A percentile compares a stretch with the other conserved stretches of the same genome.
These are phyloP conservation scores for Hylomyscus alleni DNA, from an alignment of 2,797 vertebrate species.

Conservation along the genomic window DNA sequence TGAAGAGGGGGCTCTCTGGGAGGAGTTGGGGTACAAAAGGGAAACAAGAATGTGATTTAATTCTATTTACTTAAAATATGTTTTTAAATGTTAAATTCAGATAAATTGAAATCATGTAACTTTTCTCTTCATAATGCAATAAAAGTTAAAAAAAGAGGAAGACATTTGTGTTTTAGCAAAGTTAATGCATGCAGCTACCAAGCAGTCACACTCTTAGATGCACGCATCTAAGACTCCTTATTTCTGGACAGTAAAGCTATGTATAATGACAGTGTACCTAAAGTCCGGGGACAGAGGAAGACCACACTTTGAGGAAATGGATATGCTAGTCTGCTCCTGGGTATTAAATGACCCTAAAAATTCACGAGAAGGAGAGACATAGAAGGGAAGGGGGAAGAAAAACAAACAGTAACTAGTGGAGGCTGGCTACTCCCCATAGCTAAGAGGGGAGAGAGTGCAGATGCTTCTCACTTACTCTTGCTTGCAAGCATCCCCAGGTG, in stretches of 20 bases:
- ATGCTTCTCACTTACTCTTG: neutral
- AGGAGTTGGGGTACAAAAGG: too few species aligned
- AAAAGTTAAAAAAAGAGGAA: too few species aligned
- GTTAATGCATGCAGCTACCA: neutral
- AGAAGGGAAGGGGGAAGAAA: neutral
- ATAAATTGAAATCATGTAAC: too few species aligned
- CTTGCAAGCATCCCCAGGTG: neutral
- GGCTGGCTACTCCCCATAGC: neutral
- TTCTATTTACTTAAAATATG: too few species aligned
- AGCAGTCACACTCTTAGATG: neutral
- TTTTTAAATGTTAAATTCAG: too few species aligned
- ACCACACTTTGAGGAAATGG: neutral
- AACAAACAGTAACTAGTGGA: neutral
- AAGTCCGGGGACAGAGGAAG: neutral
- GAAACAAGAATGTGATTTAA: too few species aligned
- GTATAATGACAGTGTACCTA: neutral
- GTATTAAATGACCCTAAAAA: neutral
- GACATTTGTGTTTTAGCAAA: too few species aligned
- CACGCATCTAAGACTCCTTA: neutral
- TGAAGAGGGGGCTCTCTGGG: too few species aligned
- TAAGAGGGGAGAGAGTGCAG: neutral
- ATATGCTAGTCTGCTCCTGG: neutral
- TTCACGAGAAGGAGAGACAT: neutral
- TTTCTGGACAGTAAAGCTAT: constrained; percentile 35
- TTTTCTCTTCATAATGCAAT: too few species aligned